Evolutionary conservation across 2,113 vertebrate genomes (phyloP).

Genomic region (Carassius carassius): DNA sequence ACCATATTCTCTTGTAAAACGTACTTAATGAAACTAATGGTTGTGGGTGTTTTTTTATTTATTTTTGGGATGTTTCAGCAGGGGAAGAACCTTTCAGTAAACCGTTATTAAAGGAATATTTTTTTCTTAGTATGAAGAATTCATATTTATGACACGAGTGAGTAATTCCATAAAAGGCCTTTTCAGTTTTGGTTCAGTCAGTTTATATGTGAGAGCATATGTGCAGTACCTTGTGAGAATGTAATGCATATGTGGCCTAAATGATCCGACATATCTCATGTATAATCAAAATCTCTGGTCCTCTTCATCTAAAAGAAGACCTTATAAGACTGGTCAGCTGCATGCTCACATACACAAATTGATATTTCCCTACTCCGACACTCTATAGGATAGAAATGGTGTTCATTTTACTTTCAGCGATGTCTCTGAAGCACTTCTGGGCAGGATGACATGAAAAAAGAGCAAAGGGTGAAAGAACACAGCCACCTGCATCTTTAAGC

Average conservation of each 20-base stretch:
- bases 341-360: background rate
- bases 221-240: background rate
- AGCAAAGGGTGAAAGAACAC: slow-evolving; percentile 30
- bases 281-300: background rate
- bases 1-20: too few relatives aligned
- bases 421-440: slow-evolving; percentile 5
- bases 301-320: background rate
- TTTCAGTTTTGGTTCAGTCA: background rate
- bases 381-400: background rate
- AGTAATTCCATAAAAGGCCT: background rate
- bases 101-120: too few relatives aligned
- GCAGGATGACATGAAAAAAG: slow-evolving; percentile 5
- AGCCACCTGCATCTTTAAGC: slow-evolving; percentile 31
- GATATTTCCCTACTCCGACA: background rate
- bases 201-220: background rate
- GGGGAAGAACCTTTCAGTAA: too few relatives aligned
- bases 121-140: background rate
- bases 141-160: background rate
- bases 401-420: background rate
- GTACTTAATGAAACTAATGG: too few relatives aligned
- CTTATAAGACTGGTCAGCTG: background rate
- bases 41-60: too few relatives aligned
- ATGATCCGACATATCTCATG: slow-evolving; percentile 6
- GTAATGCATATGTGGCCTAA: background rate
- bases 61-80: too few relatives aligned